Conservation (phyloP, 2,888 invertebrate species). For the Parelbella ahira region DNA sequence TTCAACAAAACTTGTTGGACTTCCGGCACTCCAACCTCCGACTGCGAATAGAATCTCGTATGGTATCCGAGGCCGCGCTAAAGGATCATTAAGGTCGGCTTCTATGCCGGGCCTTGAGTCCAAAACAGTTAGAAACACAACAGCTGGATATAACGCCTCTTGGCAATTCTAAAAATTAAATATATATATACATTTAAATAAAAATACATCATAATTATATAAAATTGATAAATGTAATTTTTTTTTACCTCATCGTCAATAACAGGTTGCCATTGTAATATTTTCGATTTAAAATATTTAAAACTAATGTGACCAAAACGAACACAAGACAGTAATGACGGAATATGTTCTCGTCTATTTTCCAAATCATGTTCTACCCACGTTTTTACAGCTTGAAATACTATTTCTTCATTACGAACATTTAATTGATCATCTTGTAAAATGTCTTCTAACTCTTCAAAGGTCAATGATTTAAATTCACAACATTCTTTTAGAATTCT, state of each 20-base stretch:
- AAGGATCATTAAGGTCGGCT: slow-evolving; percentile 77
- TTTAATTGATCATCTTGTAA: slow-evolving; percentile 86
- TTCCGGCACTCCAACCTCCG: slow-evolving; percentile 93
- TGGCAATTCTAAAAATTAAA: slow-evolving; percentile 67
- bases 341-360: slow-evolving; percentile 76
- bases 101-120: slow-evolving; percentile 71
- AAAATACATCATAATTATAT: not conserved
- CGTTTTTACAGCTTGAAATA: slow-evolving; percentile 85
- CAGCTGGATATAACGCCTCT: slow-evolving; percentile 75
- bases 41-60: slow-evolving; percentile 90
- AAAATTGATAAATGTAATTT: not conserved
- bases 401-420: slow-evolving; percentile 85
- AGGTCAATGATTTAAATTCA: slow-evolving; percentile 82
- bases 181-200: not conserved
- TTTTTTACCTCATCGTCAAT: slow-evolving; percentile 66
- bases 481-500: slow-evolving; percentile 82
- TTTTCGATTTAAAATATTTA: slow-evolving; percentile 79
- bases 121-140: slow-evolving; percentile 74
- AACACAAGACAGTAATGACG: slow-evolving; percentile 82
- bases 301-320: slow-evolving; percentile 84
- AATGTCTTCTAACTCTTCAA: slow-evolving; percentile 82
- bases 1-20: slow-evolving; percentile 88
- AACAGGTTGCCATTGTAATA: slow-evolving; percentile 77
- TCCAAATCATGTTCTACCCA: slow-evolving; percentile 84
- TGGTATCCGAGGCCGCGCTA: slow-evolving; percentile 86